Conservation (phyloP, 2,888 invertebrate genomes). For the Lacanobia oleracea region DNA sequence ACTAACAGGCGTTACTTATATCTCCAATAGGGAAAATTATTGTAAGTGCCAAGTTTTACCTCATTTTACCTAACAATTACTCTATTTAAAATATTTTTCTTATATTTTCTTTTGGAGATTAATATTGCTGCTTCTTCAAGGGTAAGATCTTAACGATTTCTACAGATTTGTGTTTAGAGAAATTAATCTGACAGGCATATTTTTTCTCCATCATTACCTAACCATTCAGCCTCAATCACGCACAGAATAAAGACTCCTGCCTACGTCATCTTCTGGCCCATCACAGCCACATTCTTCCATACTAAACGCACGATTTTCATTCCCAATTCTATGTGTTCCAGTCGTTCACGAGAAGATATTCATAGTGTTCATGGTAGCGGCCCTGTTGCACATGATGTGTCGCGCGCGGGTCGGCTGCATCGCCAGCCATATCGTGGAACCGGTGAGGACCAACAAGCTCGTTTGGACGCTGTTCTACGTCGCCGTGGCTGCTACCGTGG, state of each 20-base stretch:
- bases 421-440: slow-evolving; percentile 84
- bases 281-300: slow-evolving; percentile 36
- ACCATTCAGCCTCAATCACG: slow-evolving; percentile 1
- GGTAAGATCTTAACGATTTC: slow-evolving; percentile 35
- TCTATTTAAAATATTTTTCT: slow-evolving; percentile 25
- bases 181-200: not conserved
- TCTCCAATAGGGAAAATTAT: slow-evolving; percentile 98
- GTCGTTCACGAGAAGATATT: slow-evolving; percentile 97
- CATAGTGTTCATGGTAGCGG: slow-evolving; percentile 96
- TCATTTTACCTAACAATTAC: not conserved
- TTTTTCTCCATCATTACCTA: not conserved
- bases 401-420: slow-evolving; percentile 86
- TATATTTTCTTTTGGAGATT: slow-evolving; percentile 19
- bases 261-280: slow-evolving; percentile 29
- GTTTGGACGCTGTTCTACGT: slow-evolving; percentile 93
- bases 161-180: slow-evolving; percentile 10
- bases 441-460: slow-evolving; percentile 92
- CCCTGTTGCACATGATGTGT: slow-evolving; percentile 94
- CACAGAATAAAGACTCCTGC: not conserved
- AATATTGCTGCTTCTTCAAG: slow-evolving; percentile 25
- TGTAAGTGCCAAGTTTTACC: slow-evolving; percentile 92
- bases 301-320: slow-evolving; percentile 50
- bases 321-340: slow-evolving; percentile 84
- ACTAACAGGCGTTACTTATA: slow-evolving; percentile 97
- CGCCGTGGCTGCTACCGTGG: slow-evolving; percentile 95